These are phyloP conservation scores for Cnemophilus loriae DNA, from an alignment of 2,113 vertebrate species.

Conservation along the genomic window DNA sequence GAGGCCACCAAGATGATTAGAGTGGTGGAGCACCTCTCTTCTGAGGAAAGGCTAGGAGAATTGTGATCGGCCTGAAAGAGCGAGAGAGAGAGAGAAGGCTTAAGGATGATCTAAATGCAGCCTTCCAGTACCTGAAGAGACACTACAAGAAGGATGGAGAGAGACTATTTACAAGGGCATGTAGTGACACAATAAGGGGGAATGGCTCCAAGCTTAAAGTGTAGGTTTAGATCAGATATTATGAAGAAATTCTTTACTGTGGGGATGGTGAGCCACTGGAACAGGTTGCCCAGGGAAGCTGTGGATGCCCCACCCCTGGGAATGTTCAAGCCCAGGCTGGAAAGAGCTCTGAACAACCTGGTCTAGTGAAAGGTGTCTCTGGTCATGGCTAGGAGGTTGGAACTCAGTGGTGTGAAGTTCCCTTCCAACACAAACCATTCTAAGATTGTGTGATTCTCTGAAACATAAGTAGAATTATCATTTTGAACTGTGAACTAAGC, in stretches of 20 bases:
- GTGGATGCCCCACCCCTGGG: neutral
- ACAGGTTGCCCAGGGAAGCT: neutral
- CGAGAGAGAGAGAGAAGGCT: neutral
- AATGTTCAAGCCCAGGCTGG: neutral
- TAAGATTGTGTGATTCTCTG: neutral
- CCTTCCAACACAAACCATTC: neutral
- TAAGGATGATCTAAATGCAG: neutral
- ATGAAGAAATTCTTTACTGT: neutral
- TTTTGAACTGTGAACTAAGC: neutral
- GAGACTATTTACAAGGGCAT: neutral
- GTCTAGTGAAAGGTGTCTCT: neutral
- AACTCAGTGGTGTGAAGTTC: neutral
- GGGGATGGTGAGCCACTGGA: neutral
- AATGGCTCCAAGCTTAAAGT: neutral
- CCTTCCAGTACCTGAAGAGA: neutral
- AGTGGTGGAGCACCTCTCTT: neutral
- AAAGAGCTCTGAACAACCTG: neutral
- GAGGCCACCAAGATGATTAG: neutral
- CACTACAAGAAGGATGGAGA: neutral
- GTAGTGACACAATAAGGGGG: fast-evolving
- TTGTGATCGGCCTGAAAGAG: neutral
- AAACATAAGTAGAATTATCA: neutral
- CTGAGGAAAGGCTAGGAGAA: neutral
- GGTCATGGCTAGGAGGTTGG: neutral
- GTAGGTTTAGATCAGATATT: neutral